Base-by-base conservation (phyloP, 2,888 invertebrate genomes). In the Drosophila demipolita region DNA sequence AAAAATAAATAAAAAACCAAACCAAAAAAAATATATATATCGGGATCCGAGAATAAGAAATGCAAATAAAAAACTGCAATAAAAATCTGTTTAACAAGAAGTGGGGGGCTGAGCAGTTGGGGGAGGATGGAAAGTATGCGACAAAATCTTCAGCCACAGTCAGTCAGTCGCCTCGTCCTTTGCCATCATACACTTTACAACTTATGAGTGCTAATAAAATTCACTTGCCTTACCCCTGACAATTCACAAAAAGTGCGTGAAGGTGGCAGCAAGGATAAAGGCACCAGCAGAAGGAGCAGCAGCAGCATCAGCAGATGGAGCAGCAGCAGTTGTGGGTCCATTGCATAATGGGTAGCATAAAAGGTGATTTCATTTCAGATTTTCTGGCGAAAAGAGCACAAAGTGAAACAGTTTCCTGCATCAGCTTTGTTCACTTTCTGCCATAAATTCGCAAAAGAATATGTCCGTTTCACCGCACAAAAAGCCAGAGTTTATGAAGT, bases 41-140 rank as follows among this genome's bases (percentile, higher is more conserved):
- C 58, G 73, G 26, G 53, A 60, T 54, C 49, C 50, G 49, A 55
- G 74, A 54, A 58, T 58, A 66, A 74, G 66, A 75, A 70, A 82
- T 77, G 83, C 74, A 83, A 81, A 83, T 81, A 81, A 83, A 82
- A 82, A 90, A 83, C 63, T 90, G 82, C 89, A 90, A 87, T 90
- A 87, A 87, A 87, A 90, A 87, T 88, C 90, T 90, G 84, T 90
- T 87, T 78, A 86, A 90, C 89, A 86, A 80, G 89, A 82, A 82
- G 82, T 73, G 78, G 50, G 67, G 66, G 58, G 52, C 1, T 40
- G 17, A 49, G 49, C 29, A 1, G 29, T 26, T 9, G 8, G 11
- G 50, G 11, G 26, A 11, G 23, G 7, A 38, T 23, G 50, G 17
- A 53, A 80, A 76, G 80, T 77, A 68, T 76, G 72, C 58, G 67